A percentile compares a stretch with the other conserved stretches of the same genome.
These are phyloP conservation scores for Gambelia wislizenii DNA, from an alignment of 2,797 vertebrate species.

Conservation along the genomic window DNA sequence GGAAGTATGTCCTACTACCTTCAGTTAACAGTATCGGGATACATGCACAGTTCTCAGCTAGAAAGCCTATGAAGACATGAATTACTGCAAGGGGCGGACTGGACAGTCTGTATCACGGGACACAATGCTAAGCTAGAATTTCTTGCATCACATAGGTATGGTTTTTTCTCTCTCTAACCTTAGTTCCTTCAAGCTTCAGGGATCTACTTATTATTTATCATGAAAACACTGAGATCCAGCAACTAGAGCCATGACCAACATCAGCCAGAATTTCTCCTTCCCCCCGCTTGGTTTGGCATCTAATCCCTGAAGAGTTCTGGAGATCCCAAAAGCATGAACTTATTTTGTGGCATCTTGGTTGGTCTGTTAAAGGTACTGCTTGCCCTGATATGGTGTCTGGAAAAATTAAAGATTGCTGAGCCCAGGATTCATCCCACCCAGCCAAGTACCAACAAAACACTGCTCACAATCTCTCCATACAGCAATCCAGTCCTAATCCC, in stretches of 20 bases:
- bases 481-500: too few species aligned
- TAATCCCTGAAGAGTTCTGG: not conserved
- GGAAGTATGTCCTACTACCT: not conserved
- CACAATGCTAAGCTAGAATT: not conserved
- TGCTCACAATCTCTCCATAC: too few species aligned
- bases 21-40: not conserved
- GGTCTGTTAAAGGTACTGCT: not conserved
- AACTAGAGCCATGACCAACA: not conserved
- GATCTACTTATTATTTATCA: not conserved
- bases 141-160: not conserved
- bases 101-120: not conserved
- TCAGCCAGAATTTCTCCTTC: not conserved
- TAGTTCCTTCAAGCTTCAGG: not conserved
- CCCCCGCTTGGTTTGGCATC: not conserved
- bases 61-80: not conserved
- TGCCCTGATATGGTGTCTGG: not conserved
- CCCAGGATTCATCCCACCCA: not conserved
- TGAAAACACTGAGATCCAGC: not conserved
- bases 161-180: not conserved
- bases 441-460: not conserved
- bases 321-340: not conserved
- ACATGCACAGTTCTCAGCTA: not conserved
- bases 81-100: not conserved
- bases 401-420: not conserved
- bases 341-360: not conserved